Evolutionary conservation across 2,888 invertebrate species (phyloP).

Genomic region (Thysanoteuthis rhombus): DNA sequence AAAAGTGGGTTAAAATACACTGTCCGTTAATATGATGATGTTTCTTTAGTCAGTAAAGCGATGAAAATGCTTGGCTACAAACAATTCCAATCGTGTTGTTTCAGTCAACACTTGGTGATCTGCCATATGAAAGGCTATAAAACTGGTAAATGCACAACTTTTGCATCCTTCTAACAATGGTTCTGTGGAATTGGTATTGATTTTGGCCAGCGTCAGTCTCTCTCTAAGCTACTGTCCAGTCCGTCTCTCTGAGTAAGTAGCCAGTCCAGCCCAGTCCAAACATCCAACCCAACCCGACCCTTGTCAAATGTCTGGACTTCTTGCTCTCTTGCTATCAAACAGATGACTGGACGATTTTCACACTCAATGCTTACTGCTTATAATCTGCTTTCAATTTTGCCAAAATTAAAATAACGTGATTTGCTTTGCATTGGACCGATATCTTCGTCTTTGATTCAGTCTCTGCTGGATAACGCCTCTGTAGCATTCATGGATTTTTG

Average conservation of each 20-base stretch:
- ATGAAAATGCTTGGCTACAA: no score
- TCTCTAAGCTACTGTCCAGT: neutral
- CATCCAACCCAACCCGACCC: neutral
- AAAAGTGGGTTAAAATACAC: neutral
- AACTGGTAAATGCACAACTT: neutral
- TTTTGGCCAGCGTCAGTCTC: neutral
- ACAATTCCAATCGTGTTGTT: no score
- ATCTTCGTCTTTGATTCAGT: neutral
- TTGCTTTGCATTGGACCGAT: neutral
- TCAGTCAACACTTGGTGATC: neutral
- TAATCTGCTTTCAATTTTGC: neutral
- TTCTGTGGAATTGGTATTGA: conserved; percentile 12
- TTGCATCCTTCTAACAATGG: neutral
- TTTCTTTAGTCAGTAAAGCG: no score
- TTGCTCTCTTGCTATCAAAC: neutral
- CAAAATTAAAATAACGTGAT: neutral
- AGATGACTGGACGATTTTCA: conserved; percentile 12
- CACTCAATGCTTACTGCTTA: neutral
- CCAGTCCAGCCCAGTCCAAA: neutral
- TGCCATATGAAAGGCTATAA: neutral
- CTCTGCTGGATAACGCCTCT: neutral
- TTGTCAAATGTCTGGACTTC: neutral
- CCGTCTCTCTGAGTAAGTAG: neutral
- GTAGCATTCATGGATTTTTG: neutral
- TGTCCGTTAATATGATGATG: neutral